Conservation (phyloP, 2,888 invertebrate genomes). For the Tethea ocularis region DNA sequence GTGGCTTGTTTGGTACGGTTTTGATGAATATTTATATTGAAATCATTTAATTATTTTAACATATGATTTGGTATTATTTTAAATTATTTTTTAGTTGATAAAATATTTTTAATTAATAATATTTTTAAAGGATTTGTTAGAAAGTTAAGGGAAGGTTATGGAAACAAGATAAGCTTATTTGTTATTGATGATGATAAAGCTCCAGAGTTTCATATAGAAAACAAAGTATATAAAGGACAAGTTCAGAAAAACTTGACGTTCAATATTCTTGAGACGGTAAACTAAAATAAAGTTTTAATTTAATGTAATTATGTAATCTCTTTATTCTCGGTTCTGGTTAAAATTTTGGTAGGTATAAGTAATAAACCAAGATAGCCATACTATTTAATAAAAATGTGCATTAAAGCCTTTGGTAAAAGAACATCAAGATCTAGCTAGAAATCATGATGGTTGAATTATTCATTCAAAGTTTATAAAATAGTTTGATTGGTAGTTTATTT, state of each 20-base stretch:
- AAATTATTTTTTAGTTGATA: not conserved
- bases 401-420: no score
- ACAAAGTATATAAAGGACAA: not conserved
- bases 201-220: not conserved
- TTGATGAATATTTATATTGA: no score
- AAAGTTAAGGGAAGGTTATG: not conserved
- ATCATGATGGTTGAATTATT: no score
- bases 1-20: not conserved
- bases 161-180: not conserved
- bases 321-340: no score
- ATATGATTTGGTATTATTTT: not conserved
- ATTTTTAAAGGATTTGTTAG: not conserved
- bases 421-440: no score
- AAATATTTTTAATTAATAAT: not conserved
- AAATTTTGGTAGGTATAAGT: no score
- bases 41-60: not conserved
- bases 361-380: no score
- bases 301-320: no score
- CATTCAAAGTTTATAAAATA: no score
- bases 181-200: not conserved
- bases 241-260: not conserved
- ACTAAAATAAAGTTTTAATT: not conserved
- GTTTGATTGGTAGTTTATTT: no score
- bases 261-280: not conserved
- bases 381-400: no score